phyloP scores from a whole-genome alignment of 2,113 vertebrate genomes.

The Mirounga angustirostris region DNA sequence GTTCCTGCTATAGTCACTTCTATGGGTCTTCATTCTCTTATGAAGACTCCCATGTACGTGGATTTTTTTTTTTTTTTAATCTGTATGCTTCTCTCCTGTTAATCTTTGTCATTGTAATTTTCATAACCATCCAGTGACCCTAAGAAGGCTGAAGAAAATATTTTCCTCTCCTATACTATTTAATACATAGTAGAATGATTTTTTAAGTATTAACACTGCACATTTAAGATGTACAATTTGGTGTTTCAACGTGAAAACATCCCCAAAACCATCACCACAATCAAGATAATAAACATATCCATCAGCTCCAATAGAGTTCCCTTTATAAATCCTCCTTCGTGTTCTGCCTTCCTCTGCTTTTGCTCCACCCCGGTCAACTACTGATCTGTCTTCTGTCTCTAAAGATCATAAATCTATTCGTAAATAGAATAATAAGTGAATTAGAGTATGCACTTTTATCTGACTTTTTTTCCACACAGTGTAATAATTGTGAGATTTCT shows the following conservation, averaged over 20 bases:
- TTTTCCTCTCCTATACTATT: neutral
- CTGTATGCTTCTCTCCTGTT: neutral
- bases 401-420: neutral
- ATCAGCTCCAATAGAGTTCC: neutral
- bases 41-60: neutral
- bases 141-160: neutral
- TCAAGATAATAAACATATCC: neutral
- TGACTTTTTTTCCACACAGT: neutral
- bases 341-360: neutral
- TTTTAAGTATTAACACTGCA: neutral
- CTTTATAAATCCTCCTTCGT: neutral
- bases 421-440: neutral
- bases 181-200: neutral
- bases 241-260: neutral
- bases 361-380: neutral
- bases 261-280: neutral
- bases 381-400: neutral
- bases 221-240: neutral
- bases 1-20: neutral
- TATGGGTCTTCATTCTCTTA: neutral
- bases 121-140: neutral
- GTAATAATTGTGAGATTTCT: neutral
- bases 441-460: neutral
- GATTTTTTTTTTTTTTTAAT: neutral
- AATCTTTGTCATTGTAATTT: conserved; percentile 19